phyloP scores from a whole-genome alignment of 2,797 vertebrate species.

The Oceanodroma leucorhoa region DNA sequence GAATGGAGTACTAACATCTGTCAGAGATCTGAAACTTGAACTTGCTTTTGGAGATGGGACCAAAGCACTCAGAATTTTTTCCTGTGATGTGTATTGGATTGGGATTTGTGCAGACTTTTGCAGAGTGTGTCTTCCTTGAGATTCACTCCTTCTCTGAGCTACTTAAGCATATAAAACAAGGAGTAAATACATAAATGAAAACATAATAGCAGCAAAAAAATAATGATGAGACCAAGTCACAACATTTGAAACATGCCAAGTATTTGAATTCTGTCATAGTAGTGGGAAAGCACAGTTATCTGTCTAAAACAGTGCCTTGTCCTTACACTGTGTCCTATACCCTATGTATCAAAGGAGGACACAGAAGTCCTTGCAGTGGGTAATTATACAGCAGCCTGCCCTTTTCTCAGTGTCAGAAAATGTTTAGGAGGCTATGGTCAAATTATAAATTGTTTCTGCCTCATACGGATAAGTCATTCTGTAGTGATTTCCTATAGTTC shows the following conservation, averaged over 20 bases:
- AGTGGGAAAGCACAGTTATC: background rate
- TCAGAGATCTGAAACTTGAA: background rate
- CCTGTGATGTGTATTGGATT: background rate
- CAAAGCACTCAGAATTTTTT: slow-evolving; percentile 17
- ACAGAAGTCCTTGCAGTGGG: background rate
- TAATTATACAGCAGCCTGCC: background rate
- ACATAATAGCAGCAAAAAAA: background rate
- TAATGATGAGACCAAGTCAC: background rate
- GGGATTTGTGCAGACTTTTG: slow-evolving; percentile 26
- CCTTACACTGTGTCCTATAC: background rate
- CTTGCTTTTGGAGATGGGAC: background rate
- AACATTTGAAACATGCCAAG: background rate
- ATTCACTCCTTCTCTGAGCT: background rate
- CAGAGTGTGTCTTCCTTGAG: background rate
- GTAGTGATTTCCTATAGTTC: background rate
- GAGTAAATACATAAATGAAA: background rate
- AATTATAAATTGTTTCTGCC: background rate
- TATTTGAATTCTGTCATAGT: background rate
- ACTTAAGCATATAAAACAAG: background rate
- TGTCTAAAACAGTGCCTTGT: background rate
- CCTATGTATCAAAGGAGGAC: background rate
- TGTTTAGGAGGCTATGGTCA: background rate
- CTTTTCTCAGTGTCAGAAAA: background rate
- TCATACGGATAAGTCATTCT: background rate
- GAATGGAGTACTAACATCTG: background rate